Evolutionary conservation across 2,888 invertebrate genomes (phyloP), one percentile per base, ranked within the genome.

Genomic region (Amphiduros pacificus): DNA sequence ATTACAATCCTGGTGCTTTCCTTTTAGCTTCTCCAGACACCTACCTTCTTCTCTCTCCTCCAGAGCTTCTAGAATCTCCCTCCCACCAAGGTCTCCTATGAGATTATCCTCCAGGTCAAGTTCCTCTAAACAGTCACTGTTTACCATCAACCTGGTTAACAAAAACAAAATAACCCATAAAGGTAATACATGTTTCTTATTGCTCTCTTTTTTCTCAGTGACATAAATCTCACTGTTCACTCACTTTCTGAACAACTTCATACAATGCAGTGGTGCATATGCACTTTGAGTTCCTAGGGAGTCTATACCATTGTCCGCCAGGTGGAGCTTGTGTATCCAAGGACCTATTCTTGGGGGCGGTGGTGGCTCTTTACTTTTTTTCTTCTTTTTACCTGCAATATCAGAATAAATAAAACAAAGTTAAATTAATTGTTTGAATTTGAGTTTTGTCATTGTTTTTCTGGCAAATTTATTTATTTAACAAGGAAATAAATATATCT

Each of bases 271-370:
- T 22, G 77, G 77, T 27, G 77, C 77, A 63, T 76, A 70, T 28
- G 71, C 71, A 27, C 74, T 75, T 17, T 74, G 76, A 29, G 70
- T 68, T 27, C 73, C 73, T 24, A 73, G 67, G 31, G 71, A 71
- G 65, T 82, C 80, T 32, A 82, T 80, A 17, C 79, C 80, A 64
- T 82, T 82, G 65, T 82, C 80, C n/a, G 79, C 79, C 29, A 82
- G 55, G 62, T 82, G 82, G 9, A 82, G 70, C 60, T 80, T 81
- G 60, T 75, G 68, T 5, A 82, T 60, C 77, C 77, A 80, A 0
- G 82, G 79, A 9, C 81, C 82, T n/a, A 77, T 73, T 26, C 73
- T 71, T 1, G 82, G 79, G 2, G 79, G 80, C 0, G 72, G 69
- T 5, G 72, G 71, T 0, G 74, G 74, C 27, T 71, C 74, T 60